Conservation (phyloP, 2,888 invertebrate species). For the Parapristionchus giblindavisi region DNA sequence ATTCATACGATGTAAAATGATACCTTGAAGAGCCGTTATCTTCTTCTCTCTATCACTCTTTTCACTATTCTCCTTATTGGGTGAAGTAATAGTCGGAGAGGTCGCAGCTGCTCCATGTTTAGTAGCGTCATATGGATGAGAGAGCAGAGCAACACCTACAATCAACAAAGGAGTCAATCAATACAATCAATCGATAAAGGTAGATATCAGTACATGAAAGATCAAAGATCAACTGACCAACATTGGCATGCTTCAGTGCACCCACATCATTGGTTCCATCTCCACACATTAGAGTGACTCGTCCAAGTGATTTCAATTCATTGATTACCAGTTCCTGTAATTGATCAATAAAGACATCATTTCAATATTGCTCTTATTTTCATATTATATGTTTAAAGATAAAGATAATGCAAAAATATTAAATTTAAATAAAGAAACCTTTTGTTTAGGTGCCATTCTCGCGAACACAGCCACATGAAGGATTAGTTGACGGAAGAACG, state of each 20-base stretch:
- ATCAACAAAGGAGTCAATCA: too few relatives aligned
- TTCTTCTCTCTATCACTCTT: constrained; percentile 45
- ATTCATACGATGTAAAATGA: too few relatives aligned
- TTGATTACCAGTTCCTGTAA: constrained; percentile 85
- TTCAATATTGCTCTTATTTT: too few relatives aligned
- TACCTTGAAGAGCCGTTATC: constrained; percentile 2
- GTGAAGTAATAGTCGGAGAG: too few relatives aligned
- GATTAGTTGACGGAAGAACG: constrained; percentile 80
- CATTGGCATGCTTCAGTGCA: constrained; percentile 96
- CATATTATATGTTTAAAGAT: too few relatives aligned
- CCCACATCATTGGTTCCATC: constrained; percentile 99
- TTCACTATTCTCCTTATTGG: too few relatives aligned
- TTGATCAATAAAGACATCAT: background rate
- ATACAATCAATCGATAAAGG: background rate
- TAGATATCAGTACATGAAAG: background rate
- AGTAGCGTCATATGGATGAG: constrained; percentile 67
- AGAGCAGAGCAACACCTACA: constrained; percentile 67
- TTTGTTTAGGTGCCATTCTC: constrained; percentile 97
- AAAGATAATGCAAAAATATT: background rate
- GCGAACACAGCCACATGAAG: constrained; percentile 92
- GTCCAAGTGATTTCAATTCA: constrained; percentile 86
- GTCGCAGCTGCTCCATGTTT: too few relatives aligned
- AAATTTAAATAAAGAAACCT: constrained; percentile 74
- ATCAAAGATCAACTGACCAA: constrained; percentile 77
- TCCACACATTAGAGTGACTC: constrained; percentile 95